Evolutionary conservation across 2,888 invertebrate species (phyloP).

Genomic region (Eristalis intricaria): DNA sequence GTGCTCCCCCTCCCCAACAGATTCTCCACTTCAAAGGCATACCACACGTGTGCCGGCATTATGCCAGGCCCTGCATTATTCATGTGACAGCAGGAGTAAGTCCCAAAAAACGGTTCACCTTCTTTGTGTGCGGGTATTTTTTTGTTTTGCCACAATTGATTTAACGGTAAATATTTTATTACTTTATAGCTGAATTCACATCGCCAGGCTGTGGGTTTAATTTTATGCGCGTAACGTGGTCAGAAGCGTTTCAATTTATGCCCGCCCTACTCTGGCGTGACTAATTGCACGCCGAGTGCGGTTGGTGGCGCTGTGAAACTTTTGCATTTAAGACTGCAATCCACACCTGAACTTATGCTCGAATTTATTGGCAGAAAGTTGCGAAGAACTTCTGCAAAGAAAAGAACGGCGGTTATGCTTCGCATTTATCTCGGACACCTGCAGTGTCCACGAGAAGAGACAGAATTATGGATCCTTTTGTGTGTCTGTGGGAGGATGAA

Average conservation of each 20-base stretch:
- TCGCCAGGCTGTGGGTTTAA: neutral
- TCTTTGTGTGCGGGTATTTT: neutral
- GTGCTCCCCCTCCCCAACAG: neutral
- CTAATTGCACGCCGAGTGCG: neutral
- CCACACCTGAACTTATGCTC: neutral
- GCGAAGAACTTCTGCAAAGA: neutral
- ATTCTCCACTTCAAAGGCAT: constrained; percentile 33
- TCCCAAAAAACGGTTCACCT: constrained; percentile 20
- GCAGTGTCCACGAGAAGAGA: too few species aligned
- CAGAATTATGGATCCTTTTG: too few species aligned
- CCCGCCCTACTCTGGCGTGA: neutral
- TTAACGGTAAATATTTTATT: constrained; percentile 35
- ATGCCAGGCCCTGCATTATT: constrained; percentile 41
- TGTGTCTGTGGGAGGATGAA: too few species aligned
- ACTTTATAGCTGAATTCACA: constrained; percentile 35
- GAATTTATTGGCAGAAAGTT: neutral
- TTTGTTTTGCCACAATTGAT: constrained; percentile 9
- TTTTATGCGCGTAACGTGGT: constrained; percentile 10
- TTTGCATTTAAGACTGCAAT: neutral
- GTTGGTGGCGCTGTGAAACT: neutral
- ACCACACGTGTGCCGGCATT: neutral
- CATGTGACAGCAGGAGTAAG: constrained; percentile 29
- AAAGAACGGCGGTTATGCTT: neutral
- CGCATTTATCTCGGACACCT: too few species aligned
- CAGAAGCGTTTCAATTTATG: constrained; percentile 11